Evolutionary conservation across 1,140 invertebrate species (phyloP).

Genomic region (Stegodyphus mimosarum): DNA sequence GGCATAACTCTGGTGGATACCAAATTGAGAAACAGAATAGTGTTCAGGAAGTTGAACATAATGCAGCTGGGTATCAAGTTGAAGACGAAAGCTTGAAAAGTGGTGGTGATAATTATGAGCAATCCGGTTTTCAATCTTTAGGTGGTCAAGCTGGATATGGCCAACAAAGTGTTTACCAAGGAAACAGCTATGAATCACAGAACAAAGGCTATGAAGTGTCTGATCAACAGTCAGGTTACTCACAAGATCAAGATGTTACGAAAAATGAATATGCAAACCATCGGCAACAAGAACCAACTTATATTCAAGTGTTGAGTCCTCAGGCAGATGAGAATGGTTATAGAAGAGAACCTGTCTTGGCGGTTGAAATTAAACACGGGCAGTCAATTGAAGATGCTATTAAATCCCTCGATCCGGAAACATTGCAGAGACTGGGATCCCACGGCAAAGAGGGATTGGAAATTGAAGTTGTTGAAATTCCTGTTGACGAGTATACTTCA

Average conservation of each 20-base stretch:
- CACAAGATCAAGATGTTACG: background rate
- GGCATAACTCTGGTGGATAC: constrained; percentile 13
- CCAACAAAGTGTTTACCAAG: constrained; percentile 5
- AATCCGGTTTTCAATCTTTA: constrained; percentile 6
- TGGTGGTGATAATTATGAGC: constrained; percentile 9
- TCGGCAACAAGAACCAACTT: background rate
- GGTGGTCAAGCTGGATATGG: constrained; percentile 7
- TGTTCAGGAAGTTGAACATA: background rate
- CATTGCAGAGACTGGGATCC: constrained; percentile 34
- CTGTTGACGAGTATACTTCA: constrained; percentile 43
- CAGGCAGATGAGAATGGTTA: constrained; percentile 38
- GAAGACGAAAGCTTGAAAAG: background rate
- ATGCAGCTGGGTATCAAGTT: background rate
- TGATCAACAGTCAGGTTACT: background rate
- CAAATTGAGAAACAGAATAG: background rate
- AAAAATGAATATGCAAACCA: background rate
- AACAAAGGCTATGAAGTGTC: background rate
- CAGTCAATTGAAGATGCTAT: constrained; percentile 52
- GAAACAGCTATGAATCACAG: background rate
- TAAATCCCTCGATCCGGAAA: constrained; percentile 44
- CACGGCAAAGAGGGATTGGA: constrained; percentile 47
- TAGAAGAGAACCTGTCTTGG: constrained; percentile 48
- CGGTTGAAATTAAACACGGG: constrained; percentile 42
- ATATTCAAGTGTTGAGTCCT: constrained; percentile 33
- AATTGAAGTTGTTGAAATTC: constrained; percentile 58